phyloP scores from a whole-genome alignment of 2,888 invertebrate genomes.

The Electrophaes corylata region DNA sequence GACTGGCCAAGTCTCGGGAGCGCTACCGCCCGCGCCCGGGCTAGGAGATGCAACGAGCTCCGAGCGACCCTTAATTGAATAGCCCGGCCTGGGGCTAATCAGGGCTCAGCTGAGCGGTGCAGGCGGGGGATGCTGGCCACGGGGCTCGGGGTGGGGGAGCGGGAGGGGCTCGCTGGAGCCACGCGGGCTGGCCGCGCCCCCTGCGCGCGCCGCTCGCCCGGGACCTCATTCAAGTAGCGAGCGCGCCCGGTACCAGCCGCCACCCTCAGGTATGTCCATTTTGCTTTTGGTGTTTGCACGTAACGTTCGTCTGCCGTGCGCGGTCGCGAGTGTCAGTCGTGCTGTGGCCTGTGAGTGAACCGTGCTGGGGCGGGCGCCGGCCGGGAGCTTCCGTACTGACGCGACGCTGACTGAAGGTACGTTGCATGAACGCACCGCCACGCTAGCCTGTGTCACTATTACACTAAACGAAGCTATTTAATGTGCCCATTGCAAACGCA shows the following conservation, averaged over 20 bases:
- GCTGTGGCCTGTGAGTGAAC: slow-evolving; percentile 73
- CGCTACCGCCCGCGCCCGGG: slow-evolving; percentile 48
- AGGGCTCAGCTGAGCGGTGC: slow-evolving; percentile 81
- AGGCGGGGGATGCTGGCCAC: slow-evolving; percentile 50
- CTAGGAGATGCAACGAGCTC: slow-evolving; percentile 41
- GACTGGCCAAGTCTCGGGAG: slow-evolving; percentile 52
- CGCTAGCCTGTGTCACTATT: slow-evolving; percentile 48
- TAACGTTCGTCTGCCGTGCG: slow-evolving; percentile 63
- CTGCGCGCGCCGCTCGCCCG: slow-evolving; percentile 84
- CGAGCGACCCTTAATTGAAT: slow-evolving; percentile 81
- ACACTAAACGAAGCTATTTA: slow-evolving; percentile 42
- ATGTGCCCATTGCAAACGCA: slow-evolving; percentile 49
- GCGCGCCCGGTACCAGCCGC: slow-evolving; percentile 81
- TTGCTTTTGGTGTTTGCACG: slow-evolving; percentile 81
- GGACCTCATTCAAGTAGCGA: slow-evolving; percentile 82
- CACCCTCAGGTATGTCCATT: slow-evolving; percentile 83
- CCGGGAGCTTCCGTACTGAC: slow-evolving; percentile 38
- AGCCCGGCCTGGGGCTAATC: slow-evolving; percentile 81
- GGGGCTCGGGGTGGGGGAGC: slow-evolving; percentile 50
- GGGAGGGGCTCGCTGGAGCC: slow-evolving; percentile 75
- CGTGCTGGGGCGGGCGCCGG: slow-evolving; percentile 46
- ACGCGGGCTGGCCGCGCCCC: slow-evolving; percentile 86
- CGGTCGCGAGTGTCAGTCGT: slow-evolving; percentile 79
- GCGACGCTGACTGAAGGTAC: slow-evolving; percentile 54
- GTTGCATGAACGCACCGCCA: slow-evolving; percentile 69